Conservation (phyloP, 2,797 vertebrate species). For the Alcedo quadribrachys region DNA sequence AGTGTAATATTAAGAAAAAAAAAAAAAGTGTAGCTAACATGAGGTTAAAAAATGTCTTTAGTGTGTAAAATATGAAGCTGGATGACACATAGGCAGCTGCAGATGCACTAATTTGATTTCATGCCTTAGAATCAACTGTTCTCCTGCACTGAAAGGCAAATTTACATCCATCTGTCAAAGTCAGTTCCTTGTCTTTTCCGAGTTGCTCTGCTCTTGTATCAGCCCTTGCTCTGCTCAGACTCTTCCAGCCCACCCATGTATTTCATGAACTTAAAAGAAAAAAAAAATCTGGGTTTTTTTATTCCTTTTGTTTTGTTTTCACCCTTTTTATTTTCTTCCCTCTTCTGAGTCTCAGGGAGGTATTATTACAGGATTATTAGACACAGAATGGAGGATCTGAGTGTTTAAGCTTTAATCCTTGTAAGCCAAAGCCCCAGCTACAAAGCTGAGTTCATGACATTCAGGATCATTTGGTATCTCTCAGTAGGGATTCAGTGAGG, state of each 20-base stretch:
- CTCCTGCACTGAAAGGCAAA: constrained; percentile 69
- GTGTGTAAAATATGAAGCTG: constrained; percentile 66
- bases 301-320: not conserved
- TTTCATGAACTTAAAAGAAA: not conserved
- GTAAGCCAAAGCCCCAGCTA: not conserved
- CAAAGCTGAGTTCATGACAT: not conserved
- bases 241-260: not conserved
- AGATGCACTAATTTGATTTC: constrained; percentile 82
- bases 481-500: not conserved
- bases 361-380: constrained; percentile 7
- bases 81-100: constrained; percentile 76
- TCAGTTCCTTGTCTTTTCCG: constrained; percentile 58
- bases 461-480: not conserved
- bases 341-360: not conserved
- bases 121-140: constrained; percentile 77
- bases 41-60: constrained; percentile 67
- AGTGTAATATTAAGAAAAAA: constrained; percentile 21
- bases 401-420: constrained; percentile 50
- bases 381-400: not conserved
- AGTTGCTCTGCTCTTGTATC: constrained; percentile 58
- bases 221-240: not conserved
- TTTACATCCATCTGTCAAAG: constrained; percentile 79
- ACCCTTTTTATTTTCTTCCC: not conserved
- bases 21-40: constrained; percentile 33
- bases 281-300: not conserved